Conservation (phyloP, 2,888 invertebrate species). For the Iselma pallidipennis region DNA sequence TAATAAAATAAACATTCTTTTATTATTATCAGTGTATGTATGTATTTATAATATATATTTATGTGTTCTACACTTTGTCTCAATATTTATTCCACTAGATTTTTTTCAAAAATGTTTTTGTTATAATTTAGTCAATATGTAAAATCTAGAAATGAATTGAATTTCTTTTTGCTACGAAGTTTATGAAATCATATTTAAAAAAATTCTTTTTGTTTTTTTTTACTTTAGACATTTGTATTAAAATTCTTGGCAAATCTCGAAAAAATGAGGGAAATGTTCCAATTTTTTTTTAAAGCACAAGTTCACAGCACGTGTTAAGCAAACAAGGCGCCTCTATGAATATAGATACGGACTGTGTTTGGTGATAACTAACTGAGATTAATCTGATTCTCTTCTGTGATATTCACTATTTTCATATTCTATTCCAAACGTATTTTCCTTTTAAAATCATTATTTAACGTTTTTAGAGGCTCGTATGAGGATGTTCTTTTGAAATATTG, state of each 20-base stretch:
- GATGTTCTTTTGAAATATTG: no score
- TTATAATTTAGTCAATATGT: no score
- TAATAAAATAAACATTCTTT: not conserved
- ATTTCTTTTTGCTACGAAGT: not conserved
- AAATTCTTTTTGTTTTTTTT: not conserved
- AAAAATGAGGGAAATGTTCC: not conserved
- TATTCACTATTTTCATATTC: not conserved
- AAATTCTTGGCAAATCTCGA: not conserved
- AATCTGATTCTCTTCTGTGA: not conserved
- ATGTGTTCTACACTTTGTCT: no score
- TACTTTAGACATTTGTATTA: not conserved
- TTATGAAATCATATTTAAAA: not conserved
- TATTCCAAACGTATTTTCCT: not conserved
- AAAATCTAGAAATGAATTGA: not conserved
- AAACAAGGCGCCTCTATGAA: not conserved
- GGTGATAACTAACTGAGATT: not conserved
- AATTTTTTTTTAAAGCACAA: not conserved
- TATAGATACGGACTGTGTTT: not conserved
- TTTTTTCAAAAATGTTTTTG: no score
- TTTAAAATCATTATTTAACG: not conserved
- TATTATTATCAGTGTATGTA: not conserved
- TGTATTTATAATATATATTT: no score
- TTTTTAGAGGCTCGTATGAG: no score
- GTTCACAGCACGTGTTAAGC: not conserved
- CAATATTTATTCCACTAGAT: no score